These are phyloP conservation scores for Phyto melanocephala DNA, from an alignment of 2,888 invertebrate genomes.

Conservation along the genomic window DNA sequence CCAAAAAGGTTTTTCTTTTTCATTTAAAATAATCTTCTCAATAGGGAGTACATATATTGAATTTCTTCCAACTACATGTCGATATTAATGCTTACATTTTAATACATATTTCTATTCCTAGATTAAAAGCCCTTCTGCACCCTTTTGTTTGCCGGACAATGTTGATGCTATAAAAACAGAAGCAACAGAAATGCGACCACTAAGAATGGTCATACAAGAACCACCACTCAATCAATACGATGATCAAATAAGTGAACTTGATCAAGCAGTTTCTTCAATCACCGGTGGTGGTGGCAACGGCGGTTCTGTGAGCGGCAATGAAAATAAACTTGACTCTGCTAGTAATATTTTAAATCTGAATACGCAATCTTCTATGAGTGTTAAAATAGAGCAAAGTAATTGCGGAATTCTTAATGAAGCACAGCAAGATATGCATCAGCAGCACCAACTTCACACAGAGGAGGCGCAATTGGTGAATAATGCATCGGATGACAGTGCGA, in stretches of 20 bases:
- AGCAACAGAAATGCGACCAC: constrained; percentile 16
- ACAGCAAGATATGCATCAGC: constrained; percentile 54
- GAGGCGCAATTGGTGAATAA: constrained; percentile 70
- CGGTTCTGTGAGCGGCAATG: constrained; percentile 31
- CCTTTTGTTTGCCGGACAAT: constrained; percentile 43
- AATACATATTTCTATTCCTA: neutral
- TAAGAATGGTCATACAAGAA: constrained; percentile 36
- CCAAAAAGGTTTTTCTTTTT: no score
- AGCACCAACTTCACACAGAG: constrained; percentile 64
- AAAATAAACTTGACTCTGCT: constrained; percentile 39
- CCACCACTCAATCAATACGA: constrained; percentile 46
- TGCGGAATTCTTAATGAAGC: constrained; percentile 15
- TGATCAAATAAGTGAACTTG: constrained; percentile 67
- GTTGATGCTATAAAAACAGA: constrained; percentile 27
- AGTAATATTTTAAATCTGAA: constrained; percentile 6
- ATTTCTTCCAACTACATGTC: no score
- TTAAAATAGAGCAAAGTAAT: constrained; percentile 37
- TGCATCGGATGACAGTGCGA: constrained; percentile 75
- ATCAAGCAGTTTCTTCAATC: constrained; percentile 75
- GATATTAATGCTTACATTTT: neutral
- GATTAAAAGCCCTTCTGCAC: constrained; percentile 40
- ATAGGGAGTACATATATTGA: no score
- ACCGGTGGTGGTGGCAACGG: constrained; percentile 64
- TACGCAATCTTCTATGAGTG: constrained; percentile 9
- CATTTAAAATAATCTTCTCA: no score